Evolutionary conservation across 2,888 invertebrate species (phyloP), one percentile per base, ranked within the genome.

Genomic region (Sabellastarte sp.): DNA sequence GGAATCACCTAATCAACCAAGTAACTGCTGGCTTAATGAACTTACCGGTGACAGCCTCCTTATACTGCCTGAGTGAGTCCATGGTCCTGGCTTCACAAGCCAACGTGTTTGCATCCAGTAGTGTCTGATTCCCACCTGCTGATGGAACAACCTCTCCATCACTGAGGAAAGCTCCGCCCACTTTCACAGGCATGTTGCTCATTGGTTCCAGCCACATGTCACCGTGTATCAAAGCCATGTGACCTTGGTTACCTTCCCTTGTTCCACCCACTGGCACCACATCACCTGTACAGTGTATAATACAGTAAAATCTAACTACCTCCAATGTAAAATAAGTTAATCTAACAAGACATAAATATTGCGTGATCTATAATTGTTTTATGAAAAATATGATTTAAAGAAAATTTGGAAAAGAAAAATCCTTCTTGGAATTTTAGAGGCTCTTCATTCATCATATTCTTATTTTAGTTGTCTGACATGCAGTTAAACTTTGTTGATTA

Each of bases 211-310:
- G 68, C 59, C 73, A 77, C 1, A 69, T 63, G 59, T 80, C 79
- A 1, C 78, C 77, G 5, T 76, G 77, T 28, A 81, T 70, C 52
- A 80, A 76, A 56, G 80, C 76, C 33, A 74, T 64, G 28, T 69
- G 71, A 2, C 65, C 66, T 4, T 63, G 55, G 4, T 65, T 57
- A 0, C 72, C 70, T 0, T 71, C 61, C 33, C 76, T 73, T 5
- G 72, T 74, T 28, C 80, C 80, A 10, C 81, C 81, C 1, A 80
- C 74, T 33, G 81, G 81, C 1, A 80, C 74, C 3, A 78, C 77
- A 3, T 73, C 73, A 33, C 81, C 80, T 65, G 53, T n/a, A 56
- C 53, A 20, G 41, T 41, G 41, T 41, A 10, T 41, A 41, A 41
- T 41, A 41, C 41, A 41, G 41, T 41, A 41, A 10, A 41, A 41